phyloP scores from a whole-genome alignment of 92 coral and sea anemone genomes.

The Desmophyllum pertusum region DNA sequence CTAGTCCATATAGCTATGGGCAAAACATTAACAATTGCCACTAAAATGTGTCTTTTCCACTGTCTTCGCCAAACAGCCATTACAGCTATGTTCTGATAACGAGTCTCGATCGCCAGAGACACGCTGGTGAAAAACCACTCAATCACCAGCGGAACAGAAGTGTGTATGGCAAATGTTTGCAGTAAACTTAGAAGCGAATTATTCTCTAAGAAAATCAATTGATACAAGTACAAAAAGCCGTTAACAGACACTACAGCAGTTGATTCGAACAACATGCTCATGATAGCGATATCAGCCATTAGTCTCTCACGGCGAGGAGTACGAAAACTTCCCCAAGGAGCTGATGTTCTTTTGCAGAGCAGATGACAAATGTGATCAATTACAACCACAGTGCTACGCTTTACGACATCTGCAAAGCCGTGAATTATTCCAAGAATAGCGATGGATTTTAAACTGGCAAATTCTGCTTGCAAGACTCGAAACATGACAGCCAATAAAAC shows the following conservation, averaged over 20 bases:
- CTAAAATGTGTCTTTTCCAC: conserved; percentile 36
- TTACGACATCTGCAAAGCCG: too few species aligned
- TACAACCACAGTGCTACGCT: conserved; percentile 6
- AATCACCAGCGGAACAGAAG: conserved; percentile 24
- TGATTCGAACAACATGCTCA: conserved; percentile 41
- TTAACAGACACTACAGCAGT: conserved; percentile 38
- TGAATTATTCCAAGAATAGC: conserved; percentile 9
- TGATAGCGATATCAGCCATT: conserved; percentile 45
- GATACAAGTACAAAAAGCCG: conserved; percentile 33
- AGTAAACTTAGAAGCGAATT: not conserved
- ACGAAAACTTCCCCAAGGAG: conserved; percentile 51
- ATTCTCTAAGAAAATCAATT: not conserved
- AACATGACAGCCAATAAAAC: not conserved
- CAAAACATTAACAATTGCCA: not conserved
- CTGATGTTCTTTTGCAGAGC: not conserved
- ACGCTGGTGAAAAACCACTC: conserved; percentile 50
- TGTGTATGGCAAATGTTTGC: not conserved
- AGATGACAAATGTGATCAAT: conserved; percentile 13
- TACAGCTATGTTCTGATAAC: conserved; percentile 49
- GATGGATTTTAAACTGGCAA: not conserved
- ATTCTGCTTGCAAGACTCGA: conserved; percentile 13
- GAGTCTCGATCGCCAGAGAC: conserved; percentile 42
- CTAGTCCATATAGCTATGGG: not conserved
- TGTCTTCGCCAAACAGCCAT: conserved; percentile 44
- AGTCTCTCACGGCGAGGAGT: conserved; percentile 51